A percentile compares a stretch with the other conserved stretches of the same genome.
Evolutionary conservation across 2,888 invertebrate genomes (phyloP).

Genomic region (Caenorhabditis sp.): DNA sequence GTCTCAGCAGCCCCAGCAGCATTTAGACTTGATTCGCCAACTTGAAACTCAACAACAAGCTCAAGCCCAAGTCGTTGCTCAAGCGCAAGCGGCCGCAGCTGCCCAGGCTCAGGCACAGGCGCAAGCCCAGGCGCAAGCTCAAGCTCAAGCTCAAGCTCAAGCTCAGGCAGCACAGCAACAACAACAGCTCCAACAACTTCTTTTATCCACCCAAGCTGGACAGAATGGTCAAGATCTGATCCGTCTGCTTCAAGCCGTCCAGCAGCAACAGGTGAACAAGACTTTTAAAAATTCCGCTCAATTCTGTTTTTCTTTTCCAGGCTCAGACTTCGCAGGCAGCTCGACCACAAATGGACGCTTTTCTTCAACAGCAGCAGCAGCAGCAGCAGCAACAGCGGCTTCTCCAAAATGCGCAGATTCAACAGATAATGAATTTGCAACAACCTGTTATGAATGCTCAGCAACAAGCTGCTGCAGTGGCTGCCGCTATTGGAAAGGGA

Average conservation of each 20-base stretch:
- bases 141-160: slow-evolving; percentile 10
- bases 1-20: not conserved
- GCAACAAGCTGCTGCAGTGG: not conserved
- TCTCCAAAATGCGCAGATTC: too few relatives aligned
- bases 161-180: slow-evolving; percentile 9
- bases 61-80: slow-evolving; percentile 15
- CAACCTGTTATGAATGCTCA: too few relatives aligned
- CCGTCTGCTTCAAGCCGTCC: slow-evolving; percentile 22
- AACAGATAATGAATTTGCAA: too few relatives aligned
- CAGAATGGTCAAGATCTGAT: slow-evolving; percentile 11
- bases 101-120: slow-evolving; percentile 20
- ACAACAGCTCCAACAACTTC: too few relatives aligned
- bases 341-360: not conserved
- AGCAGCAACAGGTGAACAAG: too few relatives aligned
- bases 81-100: slow-evolving; percentile 11
- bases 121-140: slow-evolving; percentile 4
- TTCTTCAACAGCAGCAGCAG: slow-evolving; percentile 8
- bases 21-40: not conserved
- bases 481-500: not conserved
- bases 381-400: slow-evolving; percentile 12
- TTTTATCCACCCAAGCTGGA: slow-evolving; percentile 8
- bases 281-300: too few relatives aligned
- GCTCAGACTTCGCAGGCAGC: too few relatives aligned
- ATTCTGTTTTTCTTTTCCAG: too few relatives aligned
- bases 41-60: slow-evolving; percentile 26